phyloP scores from a whole-genome alignment of 2,113 vertebrate genomes.

The Puntigrus tetrazona region DNA sequence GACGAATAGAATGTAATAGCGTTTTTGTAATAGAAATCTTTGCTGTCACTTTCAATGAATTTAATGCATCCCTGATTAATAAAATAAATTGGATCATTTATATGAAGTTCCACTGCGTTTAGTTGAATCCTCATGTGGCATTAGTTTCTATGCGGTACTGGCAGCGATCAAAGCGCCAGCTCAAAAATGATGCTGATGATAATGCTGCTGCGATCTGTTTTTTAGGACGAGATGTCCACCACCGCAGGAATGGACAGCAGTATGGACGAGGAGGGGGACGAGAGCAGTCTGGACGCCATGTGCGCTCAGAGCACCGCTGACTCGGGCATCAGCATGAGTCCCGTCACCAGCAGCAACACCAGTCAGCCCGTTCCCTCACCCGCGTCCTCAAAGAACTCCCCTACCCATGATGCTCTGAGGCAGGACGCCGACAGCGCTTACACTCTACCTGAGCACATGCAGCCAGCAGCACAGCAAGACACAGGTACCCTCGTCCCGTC shows the following conservation, averaged over 20 bases:
- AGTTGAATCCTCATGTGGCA: neutral
- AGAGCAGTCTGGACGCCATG: conserved; percentile 74
- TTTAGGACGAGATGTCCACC: conserved; percentile 71
- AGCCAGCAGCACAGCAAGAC: conserved; percentile 21
- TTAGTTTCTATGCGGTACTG: neutral
- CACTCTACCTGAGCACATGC: conserved; percentile 1
- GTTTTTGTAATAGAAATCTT: neutral
- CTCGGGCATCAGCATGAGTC: conserved; percentile 54
- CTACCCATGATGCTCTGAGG: conserved; percentile 33
- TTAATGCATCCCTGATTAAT: neutral
- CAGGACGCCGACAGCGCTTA: conserved; percentile 24
- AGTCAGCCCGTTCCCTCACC: conserved; percentile 25
- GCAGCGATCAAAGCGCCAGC: neutral
- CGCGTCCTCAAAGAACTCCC: conserved; percentile 32
- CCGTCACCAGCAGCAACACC: conserved; percentile 29
- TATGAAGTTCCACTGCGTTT: neutral
- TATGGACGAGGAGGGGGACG: conserved; percentile 73
- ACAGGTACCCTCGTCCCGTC: conserved; percentile 16
- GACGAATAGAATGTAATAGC: neutral
- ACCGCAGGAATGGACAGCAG: conserved; percentile 77
- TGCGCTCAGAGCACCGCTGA: conserved; percentile 49
- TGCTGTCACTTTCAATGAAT: neutral
- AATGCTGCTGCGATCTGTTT: neutral
- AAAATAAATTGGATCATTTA: neutral
- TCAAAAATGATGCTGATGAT: neutral